Base-by-base conservation (phyloP, 2,888 invertebrate genomes). In the Heliconius sara region DNA sequence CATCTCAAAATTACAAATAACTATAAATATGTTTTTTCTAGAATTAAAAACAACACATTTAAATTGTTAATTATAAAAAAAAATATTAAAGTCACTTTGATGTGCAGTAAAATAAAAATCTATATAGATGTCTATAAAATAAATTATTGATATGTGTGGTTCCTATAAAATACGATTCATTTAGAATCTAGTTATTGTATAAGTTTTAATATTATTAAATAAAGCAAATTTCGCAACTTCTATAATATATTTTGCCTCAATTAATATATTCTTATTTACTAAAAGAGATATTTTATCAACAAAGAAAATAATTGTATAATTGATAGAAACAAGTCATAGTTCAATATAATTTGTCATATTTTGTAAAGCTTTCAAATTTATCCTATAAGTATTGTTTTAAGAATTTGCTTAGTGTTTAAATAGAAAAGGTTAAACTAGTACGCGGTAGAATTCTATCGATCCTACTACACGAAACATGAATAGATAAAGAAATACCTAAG, bases 91-190 rank as follows among this genome's bases (percentile, higher is more conserved):
- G 3, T 0, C 63, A 63, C 4, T 63, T 63, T n/a, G 1, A 63
- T 25, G 4, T 63, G 25, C 12, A 63, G n/a, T 60, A 60, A 10
- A 60, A 12, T n/a, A 60, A n/a, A n/a, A 12, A 63, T 25, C 12
- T 63, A 63, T 12, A 63, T 63, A 25, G 25, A 19, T 63, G 2
- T 57, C 2, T n/a, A 63, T 25, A 12, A 60, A 60, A n/a, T n/a
- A 10, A n/a, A 25, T 63, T 63, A 9, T n/a, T 5, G 39, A n/a
- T 12, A 12, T 39, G 22, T 67, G 34, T 34, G 67, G 67, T 67
- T 67, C 67, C 67, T 67, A 67, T 67, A n/a, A 67, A 34, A 67
- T 67, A n/a, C 34, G n/a, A 68, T 39, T 39, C 39, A 30, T 3
- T 34, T 27, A 27, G 9, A 39, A 67, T 39, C n/a, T 67, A 67